These are phyloP conservation scores for human DNA, from an alignment of 2,113 vertebrate genomes.

Conservation along the genomic window GRCh38 chr1:170806501-170807000, in stretches of 20 bases:
- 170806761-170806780: background rate
- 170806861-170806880: background rate
- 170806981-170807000: background rate
- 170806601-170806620: background rate
- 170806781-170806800: background rate
- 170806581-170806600: slow-evolving; percentile 6
- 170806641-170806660: background rate
- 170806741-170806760: background rate
- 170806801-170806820: background rate
- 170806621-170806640: background rate
- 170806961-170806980: background rate
- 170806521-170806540: slow-evolving; percentile 1
- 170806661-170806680: background rate
- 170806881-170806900: background rate
- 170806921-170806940: background rate
- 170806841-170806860: background rate
- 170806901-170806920: background rate
- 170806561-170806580: background rate
- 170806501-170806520: background rate
- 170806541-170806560: background rate
- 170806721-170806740: background rate
- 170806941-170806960: no score
- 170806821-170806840: background rate
- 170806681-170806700: background rate
- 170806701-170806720: background rate